phyloP scores from a whole-genome alignment of 1,140 invertebrate species.

The Philaenus spumarius region DNA sequence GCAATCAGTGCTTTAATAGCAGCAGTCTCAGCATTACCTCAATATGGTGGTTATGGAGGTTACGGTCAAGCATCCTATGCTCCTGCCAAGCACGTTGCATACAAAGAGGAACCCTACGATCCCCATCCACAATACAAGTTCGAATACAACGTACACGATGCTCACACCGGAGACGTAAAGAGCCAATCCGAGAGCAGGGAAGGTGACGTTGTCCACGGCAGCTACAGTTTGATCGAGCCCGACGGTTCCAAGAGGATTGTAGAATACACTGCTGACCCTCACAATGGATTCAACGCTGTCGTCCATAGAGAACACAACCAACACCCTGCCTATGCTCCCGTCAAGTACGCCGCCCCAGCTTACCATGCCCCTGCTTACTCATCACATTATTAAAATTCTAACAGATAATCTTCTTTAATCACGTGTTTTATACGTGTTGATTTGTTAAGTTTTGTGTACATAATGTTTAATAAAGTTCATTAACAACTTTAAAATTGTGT shows the following conservation, averaged over 20 bases:
- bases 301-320: slow-evolving; percentile 33
- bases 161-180: slow-evolving; percentile 34
- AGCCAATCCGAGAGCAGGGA: slow-evolving; percentile 32
- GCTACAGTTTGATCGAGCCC: slow-evolving; percentile 34
- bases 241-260: slow-evolving; percentile 26
- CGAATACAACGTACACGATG: slow-evolving; percentile 36
- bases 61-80: neutral
- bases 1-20: no score
- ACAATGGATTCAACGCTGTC: slow-evolving; percentile 44
- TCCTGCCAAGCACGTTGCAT: slow-evolving; percentile 37
- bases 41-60: no score
- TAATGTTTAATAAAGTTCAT: no score
- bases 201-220: slow-evolving; percentile 23
- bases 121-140: slow-evolving; percentile 31
- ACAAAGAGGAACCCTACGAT: slow-evolving; percentile 9
- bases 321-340: neutral
- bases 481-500: no score
- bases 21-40: no score
- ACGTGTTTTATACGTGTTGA: no score
- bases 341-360: no score
- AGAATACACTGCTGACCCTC: slow-evolving; percentile 34
- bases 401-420: no score
- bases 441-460: no score
- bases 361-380: no score
- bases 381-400: no score